Base-by-base conservation (phyloP, 1,140 invertebrate species). In the Drosophila seguyi region DNA sequence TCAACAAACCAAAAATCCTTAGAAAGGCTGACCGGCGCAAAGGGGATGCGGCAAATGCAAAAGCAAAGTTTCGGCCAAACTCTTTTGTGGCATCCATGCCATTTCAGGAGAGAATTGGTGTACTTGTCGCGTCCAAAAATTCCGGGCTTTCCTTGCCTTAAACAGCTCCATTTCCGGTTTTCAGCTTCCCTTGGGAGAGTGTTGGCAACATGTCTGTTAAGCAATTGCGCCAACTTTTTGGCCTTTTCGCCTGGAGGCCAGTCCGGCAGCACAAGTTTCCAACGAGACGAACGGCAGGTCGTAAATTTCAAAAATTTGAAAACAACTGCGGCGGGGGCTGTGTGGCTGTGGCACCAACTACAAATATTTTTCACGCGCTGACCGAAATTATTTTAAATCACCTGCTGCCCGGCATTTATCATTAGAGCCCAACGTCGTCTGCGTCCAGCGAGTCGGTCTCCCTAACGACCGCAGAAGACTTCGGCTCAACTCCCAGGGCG, bases 311-410 rank as follows among this genome's bases (percentile, higher is more conserved):
- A 71, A 87, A 88, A 84, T 90, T 84, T 90, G n/a, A 73, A 84
- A 90, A 79, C 79, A 87, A 79, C 83, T 82, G 63, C 81, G 77
- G 16, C 59, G 13, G 13, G 13, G 44, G 45, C 42, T 13, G 18
- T 44, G 42, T 14, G 48, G 47, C 48, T 1, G 18, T 20, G 20
- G 13, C 52, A n/a, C 20, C 31, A 58, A 38, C 69, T 61, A 52
- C 44, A 78, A 83, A 78, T 88, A 88, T 88, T 81, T 87, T 88
- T 85, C 78, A 81, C 78, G 69, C 66, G 77, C 77, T 90, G 75
- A 73, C 81, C 81, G 60, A 87, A 90, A 90, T 90, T 90, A 90
- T 90, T 90, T 90, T 90, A 90, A 90, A 90, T 90, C 85, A 90
- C 85, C 85, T 90, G 85, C 85, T 90, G 85, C 86, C 81, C 85